phyloP scores from a whole-genome alignment of 2,113 vertebrate species.

The Erpornis zantholeuca region DNA sequence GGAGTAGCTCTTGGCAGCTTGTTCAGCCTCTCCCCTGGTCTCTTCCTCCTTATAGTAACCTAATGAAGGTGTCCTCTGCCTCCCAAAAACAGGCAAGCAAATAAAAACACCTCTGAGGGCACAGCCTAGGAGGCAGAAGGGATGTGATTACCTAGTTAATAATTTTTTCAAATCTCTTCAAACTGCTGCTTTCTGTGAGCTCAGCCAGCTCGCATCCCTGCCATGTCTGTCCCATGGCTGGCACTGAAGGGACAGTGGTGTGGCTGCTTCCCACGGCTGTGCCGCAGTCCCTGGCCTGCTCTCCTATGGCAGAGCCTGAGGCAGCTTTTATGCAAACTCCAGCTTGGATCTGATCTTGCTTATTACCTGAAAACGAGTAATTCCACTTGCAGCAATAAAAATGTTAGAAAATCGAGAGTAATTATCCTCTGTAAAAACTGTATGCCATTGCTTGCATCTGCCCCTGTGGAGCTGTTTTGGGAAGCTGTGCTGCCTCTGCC shows the following conservation, averaged over 20 bases:
- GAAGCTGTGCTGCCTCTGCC: background rate
- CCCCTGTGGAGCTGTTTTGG: background rate
- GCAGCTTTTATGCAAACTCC: background rate
- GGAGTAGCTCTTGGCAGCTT: background rate
- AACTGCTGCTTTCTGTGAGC: background rate
- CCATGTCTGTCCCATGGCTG: rapidly evolving
- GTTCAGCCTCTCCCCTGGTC: background rate
- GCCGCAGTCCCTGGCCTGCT: background rate
- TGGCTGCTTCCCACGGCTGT: background rate
- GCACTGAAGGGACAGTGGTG: background rate
- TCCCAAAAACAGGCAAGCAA: background rate
- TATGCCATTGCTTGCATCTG: background rate
- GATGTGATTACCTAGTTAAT: background rate
- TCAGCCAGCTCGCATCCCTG: background rate
- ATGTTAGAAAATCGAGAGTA: background rate
- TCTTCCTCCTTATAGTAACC: background rate
- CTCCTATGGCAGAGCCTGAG: background rate
- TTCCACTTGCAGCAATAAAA: background rate
- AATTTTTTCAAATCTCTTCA: background rate
- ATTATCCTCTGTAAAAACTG: background rate
- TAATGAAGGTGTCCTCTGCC: background rate
- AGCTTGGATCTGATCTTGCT: background rate
- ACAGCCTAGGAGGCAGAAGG: background rate
- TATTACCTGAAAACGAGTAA: background rate
- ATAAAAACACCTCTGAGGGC: background rate